Base-by-base conservation (phyloP, 1,140 invertebrate species). In the Ceratina japonica region DNA sequence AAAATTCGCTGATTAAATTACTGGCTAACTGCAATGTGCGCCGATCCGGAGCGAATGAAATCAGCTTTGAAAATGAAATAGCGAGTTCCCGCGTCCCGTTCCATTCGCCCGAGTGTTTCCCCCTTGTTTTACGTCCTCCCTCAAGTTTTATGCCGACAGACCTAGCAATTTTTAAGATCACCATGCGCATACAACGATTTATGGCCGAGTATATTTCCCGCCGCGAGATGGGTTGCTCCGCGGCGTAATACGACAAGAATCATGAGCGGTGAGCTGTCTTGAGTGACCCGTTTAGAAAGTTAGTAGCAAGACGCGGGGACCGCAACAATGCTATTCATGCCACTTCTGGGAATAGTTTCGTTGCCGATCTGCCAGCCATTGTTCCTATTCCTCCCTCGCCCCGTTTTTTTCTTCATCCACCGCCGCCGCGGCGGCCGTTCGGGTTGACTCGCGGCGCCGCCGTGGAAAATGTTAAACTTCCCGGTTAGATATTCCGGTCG, bases 271-370 rank as follows among this genome's bases (percentile, higher is more conserved):
- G 51, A n/a, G 56, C 31, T 31, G 37, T 58, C 54, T 64, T 51
- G 61, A 44, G 54, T 20, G 52, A n/a, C 15, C 24, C 73, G 62
- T 79, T 78, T 81, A 78, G 68, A 68, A 56, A 58, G 61, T 56
- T 69, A 73, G 54, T 20, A 12, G 31, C 4, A 59, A 1, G 74
- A 12, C 16, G 31, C 22, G 3, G 10, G 52, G 24, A 4, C 68
- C 79, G 74, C 75, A 70, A 81, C 80, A 73, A 73, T 68, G 69
- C 69, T 58, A 79, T 81, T 81, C 75, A 69, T 56, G 66, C 56
- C 56, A 79, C 80, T 79, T 73, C 63, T 68, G 80, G 52, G 75
- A 79, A 81, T 79, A 81, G 75, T 79, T 79, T 69, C 49, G 69
- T 78, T 27, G 62, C 62, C 22, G 62, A 20, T 8, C 69, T 24